These are phyloP conservation scores for Patiria pectinifera DNA, from an alignment of 53 echinoderm and acorn worm species.

Conservation along the genomic window DNA sequence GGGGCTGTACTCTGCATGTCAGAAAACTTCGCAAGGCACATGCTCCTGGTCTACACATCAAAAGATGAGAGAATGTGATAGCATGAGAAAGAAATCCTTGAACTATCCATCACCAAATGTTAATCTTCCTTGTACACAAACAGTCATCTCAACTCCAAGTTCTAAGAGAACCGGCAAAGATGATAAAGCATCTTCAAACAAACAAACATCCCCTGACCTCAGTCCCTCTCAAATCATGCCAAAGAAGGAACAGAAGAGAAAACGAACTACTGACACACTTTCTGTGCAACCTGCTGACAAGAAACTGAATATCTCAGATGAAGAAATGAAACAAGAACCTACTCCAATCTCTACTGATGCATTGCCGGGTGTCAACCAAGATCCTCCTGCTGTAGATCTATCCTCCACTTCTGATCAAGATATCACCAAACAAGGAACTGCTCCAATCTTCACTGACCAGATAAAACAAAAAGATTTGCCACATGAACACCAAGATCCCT, in stretches of 20 bases:
- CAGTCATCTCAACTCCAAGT: background rate
- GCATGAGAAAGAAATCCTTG: slow-evolving; percentile 7
- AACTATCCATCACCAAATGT: background rate
- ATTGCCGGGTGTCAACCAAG: background rate
- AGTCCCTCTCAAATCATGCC: background rate
- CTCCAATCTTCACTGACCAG: background rate
- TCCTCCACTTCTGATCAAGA: background rate
- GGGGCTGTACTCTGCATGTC: slow-evolving; percentile 46
- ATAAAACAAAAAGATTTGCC: background rate
- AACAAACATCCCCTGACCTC: background rate
- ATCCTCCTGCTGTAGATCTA: background rate
- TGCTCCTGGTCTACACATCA: slow-evolving; percentile 52
- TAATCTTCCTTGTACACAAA: background rate
- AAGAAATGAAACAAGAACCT: background rate
- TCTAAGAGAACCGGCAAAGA: background rate
- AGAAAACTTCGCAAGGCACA: slow-evolving; percentile 13
- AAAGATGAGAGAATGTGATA: slow-evolving; percentile 36
- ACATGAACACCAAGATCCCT: background rate
- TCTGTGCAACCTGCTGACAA: background rate
- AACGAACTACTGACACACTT: background rate
- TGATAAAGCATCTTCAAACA: background rate
- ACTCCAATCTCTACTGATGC: background rate
- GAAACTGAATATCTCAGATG: background rate
- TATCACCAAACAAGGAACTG: background rate
- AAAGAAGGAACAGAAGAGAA: background rate